phyloP scores from a whole-genome alignment of 2,888 invertebrate species.

The Girardia tigrina region DNA sequence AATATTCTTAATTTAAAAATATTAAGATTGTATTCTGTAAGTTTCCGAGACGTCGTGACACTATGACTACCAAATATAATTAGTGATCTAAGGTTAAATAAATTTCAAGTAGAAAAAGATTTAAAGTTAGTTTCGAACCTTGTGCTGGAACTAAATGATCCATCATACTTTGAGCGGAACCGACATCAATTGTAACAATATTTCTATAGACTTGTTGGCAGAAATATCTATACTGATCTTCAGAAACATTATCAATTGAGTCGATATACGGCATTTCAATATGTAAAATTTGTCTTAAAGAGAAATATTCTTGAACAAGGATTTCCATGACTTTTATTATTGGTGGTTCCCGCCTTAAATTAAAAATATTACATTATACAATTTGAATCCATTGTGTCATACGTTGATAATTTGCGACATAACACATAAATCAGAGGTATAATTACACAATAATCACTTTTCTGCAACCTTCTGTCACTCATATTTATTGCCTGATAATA shows the following conservation, averaged over 20 bases:
- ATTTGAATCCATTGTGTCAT: background rate
- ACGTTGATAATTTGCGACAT: conserved; percentile 43
- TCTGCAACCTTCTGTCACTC: conserved; percentile 42
- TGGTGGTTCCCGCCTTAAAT: conserved; percentile 45
- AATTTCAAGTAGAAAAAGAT: too few species aligned
- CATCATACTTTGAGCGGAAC: conserved; percentile 30
- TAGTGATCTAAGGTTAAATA: too few species aligned
- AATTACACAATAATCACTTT: conserved; percentile 44
- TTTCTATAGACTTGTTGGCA: conserved; percentile 31
- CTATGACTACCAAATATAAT: too few species aligned
- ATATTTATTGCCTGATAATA: conserved; percentile 45
- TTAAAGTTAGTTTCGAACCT: background rate
- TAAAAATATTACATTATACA: background rate
- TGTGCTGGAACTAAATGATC: conserved; percentile 32
- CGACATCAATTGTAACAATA: conserved; percentile 30
- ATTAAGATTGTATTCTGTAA: too few species aligned
- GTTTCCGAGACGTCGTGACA: too few species aligned
- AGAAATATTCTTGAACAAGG: conserved; percentile 46
- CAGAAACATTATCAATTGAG: conserved; percentile 39
- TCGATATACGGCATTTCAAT: conserved; percentile 44
- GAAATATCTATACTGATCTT: conserved; percentile 28
- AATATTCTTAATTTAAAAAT: too few species aligned
- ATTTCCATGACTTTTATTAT: conserved; percentile 44
- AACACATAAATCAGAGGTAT: conserved; percentile 45
- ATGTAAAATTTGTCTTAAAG: conserved; percentile 43